Conservation (phyloP, 1,140 invertebrate genomes). For the Trinorchestia longiramus region DNA sequence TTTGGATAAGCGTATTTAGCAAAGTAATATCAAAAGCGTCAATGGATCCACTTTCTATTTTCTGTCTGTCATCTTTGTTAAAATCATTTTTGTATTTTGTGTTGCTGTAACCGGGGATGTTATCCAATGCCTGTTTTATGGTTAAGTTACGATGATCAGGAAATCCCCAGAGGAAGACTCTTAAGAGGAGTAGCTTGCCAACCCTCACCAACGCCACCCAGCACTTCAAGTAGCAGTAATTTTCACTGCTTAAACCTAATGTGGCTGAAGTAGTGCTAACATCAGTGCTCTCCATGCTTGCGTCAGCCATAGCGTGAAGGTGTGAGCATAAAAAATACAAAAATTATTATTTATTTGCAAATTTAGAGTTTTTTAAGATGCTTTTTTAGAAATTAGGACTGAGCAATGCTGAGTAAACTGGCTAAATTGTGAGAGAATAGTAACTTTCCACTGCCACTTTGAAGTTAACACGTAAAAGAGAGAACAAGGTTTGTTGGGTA, state of each 20-base stretch:
- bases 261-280: background rate
- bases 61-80: slow-evolving; percentile 35
- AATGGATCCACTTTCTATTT: background rate
- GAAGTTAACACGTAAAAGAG: background rate
- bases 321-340: background rate
- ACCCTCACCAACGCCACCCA: slow-evolving; percentile 36
- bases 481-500: background rate
- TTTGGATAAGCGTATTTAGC: slow-evolving; percentile 24
- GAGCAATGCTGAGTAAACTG: background rate
- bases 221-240: slow-evolving; percentile 44
- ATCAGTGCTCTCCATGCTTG: background rate
- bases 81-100: slow-evolving; percentile 38
- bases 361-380: background rate
- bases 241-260: background rate
- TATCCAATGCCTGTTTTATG: background rate
- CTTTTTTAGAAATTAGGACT: background rate
- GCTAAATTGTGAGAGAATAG: background rate
- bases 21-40: slow-evolving; percentile 10
- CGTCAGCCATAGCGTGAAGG: background rate
- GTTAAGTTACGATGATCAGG: background rate
- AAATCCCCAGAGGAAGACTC: slow-evolving; percentile 10
- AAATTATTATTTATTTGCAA: background rate
- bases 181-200: background rate
- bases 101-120: slow-evolving; percentile 2
- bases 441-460: background rate